Evolutionary conservation across 2,113 vertebrate genomes (phyloP), one percentile per base, ranked within the genome.

Genomic region (Nothobranchius kuhntae): DNA sequence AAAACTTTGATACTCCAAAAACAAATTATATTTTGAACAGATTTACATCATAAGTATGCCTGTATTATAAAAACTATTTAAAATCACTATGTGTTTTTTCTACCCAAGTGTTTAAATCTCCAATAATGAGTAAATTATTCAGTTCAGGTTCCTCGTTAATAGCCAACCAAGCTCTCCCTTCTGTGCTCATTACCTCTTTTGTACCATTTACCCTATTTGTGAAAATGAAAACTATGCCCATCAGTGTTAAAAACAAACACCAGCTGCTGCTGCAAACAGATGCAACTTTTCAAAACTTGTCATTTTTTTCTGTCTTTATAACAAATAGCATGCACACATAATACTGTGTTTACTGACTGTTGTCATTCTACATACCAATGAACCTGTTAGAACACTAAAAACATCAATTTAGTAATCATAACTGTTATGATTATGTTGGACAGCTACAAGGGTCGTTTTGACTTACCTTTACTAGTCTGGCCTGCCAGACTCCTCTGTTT

Each of bases 301-400:
- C 9, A 55, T 70, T 75, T 21, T 40, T 71, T 58, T 51, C 65
- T 21, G 50, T 51, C 45, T 53, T 64, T 77, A 67, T 68, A 77
- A 83, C 26, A 68, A 65, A 63, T 54, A 81, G 40, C 17, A 55
- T 44, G 6, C 46, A 26, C 15, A 13, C 58, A 77, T 72, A 80
- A 86, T 78, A 75, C 58, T 74, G 36, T 60, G 61, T 58, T 51
- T 54, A 57, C 57, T 26, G 30, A 52, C 66, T 55, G 24, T 82
- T 77, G 78, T 85, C 62, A 51, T 78, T 77, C 66, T 68, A 53
- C 58, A 81, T 72, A 83, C 71, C 81, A 87, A 92, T 88, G 13
- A 81, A 75, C 62, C 57, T 73, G 84, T 91, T 86, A 87, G 65
- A 61, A 53, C 30, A 63, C 70, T 54, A 58, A 78, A 85, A 81